These are phyloP conservation scores for Atethmia centrago DNA, from an alignment of 2,888 invertebrate genomes.

Conservation along the genomic window DNA sequence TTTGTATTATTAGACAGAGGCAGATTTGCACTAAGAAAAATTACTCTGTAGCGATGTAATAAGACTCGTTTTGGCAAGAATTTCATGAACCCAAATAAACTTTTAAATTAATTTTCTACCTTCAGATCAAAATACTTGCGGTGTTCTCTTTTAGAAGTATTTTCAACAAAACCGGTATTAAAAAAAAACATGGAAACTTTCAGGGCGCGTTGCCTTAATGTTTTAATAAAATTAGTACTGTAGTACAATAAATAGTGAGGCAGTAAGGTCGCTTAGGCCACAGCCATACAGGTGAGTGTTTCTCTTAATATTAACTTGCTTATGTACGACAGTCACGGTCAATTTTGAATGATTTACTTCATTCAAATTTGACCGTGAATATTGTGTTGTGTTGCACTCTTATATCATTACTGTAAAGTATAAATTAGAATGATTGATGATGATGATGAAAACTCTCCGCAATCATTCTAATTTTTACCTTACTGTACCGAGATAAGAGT, in stretches of 20 bases:
- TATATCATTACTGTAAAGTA: neutral
- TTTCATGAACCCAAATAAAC: neutral
- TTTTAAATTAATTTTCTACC: neutral
- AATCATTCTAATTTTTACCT: neutral
- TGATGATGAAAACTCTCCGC: neutral
- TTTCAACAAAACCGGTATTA: constrained; percentile 12
- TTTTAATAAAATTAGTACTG: constrained; percentile 42
- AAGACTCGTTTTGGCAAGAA: neutral
- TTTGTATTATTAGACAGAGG: too few species aligned
- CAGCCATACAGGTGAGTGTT: neutral
- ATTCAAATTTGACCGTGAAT: too few species aligned
- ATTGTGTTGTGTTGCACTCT: too few species aligned
- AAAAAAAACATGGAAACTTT: constrained; percentile 16
- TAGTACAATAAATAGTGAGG: constrained; percentile 27
- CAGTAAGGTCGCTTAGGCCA: constrained; percentile 4
- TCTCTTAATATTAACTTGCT: neutral
- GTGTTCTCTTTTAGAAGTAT: neutral
- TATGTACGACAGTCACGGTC: neutral
- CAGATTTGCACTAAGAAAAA: too few species aligned
- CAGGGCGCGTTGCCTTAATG: constrained; percentile 5
- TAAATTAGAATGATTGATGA: neutral
- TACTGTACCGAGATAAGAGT: neutral
- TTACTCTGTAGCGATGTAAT: too few species aligned
- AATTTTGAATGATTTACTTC: too few species aligned
- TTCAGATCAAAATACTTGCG: neutral